Conservation (phyloP, 2,888 invertebrate species). For the Megastigmus dorsalis region DNA sequence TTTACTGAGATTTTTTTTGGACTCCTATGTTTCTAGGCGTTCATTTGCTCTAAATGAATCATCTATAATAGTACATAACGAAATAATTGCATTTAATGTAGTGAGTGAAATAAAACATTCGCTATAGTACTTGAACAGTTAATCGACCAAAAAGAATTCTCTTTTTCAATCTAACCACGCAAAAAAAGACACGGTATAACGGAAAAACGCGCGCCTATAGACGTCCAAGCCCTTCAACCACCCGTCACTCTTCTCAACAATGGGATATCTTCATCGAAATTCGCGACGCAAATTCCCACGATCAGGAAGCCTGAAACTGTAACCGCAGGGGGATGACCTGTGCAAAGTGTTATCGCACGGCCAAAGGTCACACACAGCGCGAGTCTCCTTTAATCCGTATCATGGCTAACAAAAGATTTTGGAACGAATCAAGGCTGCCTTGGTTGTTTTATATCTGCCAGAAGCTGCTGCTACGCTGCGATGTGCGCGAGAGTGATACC, state of each 20-base stretch:
- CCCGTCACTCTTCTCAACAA: background rate
- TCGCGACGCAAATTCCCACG: slow-evolving; percentile 27
- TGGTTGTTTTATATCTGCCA: slow-evolving; percentile 4
- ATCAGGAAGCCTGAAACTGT: slow-evolving; percentile 13
- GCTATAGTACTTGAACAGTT: too few species aligned
- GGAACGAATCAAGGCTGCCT: slow-evolving; percentile 61
- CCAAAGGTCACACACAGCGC: slow-evolving; percentile 57
- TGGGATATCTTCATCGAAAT: background rate
- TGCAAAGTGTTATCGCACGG: slow-evolving; percentile 9
- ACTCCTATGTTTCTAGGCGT: background rate
- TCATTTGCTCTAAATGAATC: background rate
- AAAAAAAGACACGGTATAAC: too few species aligned
- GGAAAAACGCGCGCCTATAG: too few species aligned
- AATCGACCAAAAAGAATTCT: too few species aligned
- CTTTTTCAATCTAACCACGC: too few species aligned
- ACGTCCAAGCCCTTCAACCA: too few species aligned
- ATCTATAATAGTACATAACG: too few species aligned
- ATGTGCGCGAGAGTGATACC: background rate
- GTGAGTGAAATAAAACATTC: too few species aligned
- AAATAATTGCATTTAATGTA: too few species aligned
- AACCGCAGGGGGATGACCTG: slow-evolving; percentile 27
- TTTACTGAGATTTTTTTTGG: too few species aligned
- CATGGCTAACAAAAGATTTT: slow-evolving; percentile 57
- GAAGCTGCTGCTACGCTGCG: slow-evolving; percentile 27
- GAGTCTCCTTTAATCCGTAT: slow-evolving; percentile 55